phyloP scores from a whole-genome alignment of 23 tunicate genomes.

The Halocynthia aurantium region DNA sequence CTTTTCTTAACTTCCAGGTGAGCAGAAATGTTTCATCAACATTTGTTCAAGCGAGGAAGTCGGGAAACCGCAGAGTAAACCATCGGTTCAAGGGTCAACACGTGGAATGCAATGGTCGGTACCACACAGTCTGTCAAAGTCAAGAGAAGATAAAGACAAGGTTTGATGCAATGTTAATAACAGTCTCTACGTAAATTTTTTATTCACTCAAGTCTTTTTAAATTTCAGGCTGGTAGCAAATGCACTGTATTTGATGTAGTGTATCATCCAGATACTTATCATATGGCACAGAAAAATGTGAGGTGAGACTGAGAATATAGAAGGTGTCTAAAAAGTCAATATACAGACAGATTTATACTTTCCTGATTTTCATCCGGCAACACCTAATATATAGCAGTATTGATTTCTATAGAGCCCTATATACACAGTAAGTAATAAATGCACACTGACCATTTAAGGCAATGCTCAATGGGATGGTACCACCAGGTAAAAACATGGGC shows the following conservation, averaged over 20 bases:
- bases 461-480: too few species aligned
- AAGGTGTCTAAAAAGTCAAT: too few species aligned
- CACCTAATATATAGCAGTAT: too few species aligned
- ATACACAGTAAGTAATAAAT: too few species aligned
- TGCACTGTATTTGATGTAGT: slow-evolving; percentile 92
- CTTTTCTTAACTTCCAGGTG: slow-evolving; percentile 21
- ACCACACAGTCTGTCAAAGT: slow-evolving; percentile 90
- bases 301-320: not conserved
- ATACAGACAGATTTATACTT: too few species aligned
- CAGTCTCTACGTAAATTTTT: not conserved
- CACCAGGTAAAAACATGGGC: too few species aligned
- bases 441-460: too few species aligned
- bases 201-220: not conserved
- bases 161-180: slow-evolving; percentile 15
- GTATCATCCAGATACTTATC: slow-evolving; percentile 89
- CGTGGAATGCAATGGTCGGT: slow-evolving; percentile 94
- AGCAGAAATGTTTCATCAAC: slow-evolving; percentile 83
- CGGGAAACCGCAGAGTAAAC: slow-evolving; percentile 62
- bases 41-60: slow-evolving; percentile 85
- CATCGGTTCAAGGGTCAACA: slow-evolving; percentile 63
- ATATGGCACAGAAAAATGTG: slow-evolving; percentile 66
- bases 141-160: slow-evolving; percentile 78
- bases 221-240: slow-evolving; percentile 47
- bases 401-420: too few species aligned
- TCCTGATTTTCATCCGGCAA: too few species aligned